Base-by-base conservation (phyloP, 1,140 invertebrate species). In the Thereuonema tuberculata region DNA sequence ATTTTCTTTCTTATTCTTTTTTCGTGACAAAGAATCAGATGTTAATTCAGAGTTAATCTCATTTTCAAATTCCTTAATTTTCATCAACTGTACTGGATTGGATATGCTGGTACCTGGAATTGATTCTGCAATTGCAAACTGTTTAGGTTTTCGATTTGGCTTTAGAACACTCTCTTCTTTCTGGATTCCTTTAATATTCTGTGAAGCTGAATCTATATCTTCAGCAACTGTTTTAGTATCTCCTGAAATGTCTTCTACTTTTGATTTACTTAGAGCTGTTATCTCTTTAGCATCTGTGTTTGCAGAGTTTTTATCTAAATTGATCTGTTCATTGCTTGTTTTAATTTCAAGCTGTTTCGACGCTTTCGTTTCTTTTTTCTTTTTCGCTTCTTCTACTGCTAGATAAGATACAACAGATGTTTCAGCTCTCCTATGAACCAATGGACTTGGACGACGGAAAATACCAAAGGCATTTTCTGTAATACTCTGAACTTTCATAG, bases 401-500 rank as follows among this genome's bases (percentile, higher is more conserved):
- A 59, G 50, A 50, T 59, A 59, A 26, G 46, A 2, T 5, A 46
- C 57, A 48, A 59, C 57, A 9, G 20, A 5, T 9, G 5, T 9
- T n/a, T n/a, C n/a, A n/a, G n/a, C n/a, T 56, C 26, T 56, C 15
- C 46, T 17, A n/a, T 20, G 2, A 50, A 12, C 2, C 2, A 59
- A 2, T 2, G 57, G 57, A 29, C 57, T 59, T 17, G 48, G 21
- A 5, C 5, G 21, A 3, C 27, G 3, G 20, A 59, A 49, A 9
- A 46, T 20, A 14, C 48, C 48, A 50, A 50, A 50, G 9, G 48
- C 48, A 50, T 50, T 50, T 50, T 50, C 48, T 20, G 48, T 50
- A 5, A 50, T 50, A 24, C 48, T 50, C 21, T 62, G 48, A 1
- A 71, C 64, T 65, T 71, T 71, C 24, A 74, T 57, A n/a, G 73